These are phyloP conservation scores for Bubo scandiacus DNA, from an alignment of 2,113 vertebrate genomes.

Conservation along the genomic window DNA sequence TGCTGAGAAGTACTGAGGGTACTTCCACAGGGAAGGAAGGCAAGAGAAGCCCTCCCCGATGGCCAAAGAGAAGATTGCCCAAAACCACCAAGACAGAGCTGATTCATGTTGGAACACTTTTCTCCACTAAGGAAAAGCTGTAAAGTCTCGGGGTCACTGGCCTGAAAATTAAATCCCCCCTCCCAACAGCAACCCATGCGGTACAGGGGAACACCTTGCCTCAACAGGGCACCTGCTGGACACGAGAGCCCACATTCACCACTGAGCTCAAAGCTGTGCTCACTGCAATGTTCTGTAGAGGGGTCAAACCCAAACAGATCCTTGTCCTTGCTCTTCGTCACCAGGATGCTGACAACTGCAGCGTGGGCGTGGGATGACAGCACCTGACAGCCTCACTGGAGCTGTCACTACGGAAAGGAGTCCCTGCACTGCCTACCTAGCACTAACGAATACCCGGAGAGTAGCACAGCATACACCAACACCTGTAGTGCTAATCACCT, in stretches of 20 bases:
- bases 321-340: neutral
- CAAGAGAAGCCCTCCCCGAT: neutral
- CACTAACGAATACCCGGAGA: rapidly evolving
- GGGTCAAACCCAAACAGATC: neutral
- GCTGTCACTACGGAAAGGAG: neutral
- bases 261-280: neutral
- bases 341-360: rapidly evolving
- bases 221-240: neutral
- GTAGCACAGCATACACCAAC: rapidly evolving
- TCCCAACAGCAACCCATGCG: rapidly evolving
- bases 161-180: neutral
- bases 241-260: rapidly evolving
- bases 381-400: neutral
- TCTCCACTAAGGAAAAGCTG: neutral
- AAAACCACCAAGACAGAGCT: neutral
- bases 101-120: neutral
- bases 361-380: rapidly evolving
- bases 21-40: neutral
- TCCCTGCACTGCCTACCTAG: rapidly evolving
- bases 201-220: neutral
- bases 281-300: neutral
- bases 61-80: neutral
- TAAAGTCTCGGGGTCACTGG: neutral
- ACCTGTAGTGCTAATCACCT: neutral
- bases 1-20: neutral